phyloP scores from a whole-genome alignment of 1,140 invertebrate genomes.

The Tribolium madens region DNA sequence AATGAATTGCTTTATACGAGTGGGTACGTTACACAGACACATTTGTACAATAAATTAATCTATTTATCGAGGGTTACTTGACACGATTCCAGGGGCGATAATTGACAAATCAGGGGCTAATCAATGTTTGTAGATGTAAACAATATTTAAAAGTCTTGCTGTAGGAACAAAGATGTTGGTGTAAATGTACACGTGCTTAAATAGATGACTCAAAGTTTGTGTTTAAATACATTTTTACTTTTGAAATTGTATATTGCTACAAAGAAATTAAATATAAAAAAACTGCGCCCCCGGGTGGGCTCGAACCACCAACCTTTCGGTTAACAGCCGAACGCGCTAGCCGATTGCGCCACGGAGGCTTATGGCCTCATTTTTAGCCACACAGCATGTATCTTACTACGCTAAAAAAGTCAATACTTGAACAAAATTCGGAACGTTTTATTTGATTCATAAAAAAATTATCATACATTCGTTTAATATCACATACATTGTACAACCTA shows the following conservation, averaged over 20 bases:
- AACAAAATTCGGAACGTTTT: neutral
- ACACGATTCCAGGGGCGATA: neutral
- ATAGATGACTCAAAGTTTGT: too few species aligned
- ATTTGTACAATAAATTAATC: conserved; percentile 16
- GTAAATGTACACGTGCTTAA: too few species aligned
- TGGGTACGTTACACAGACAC: conserved; percentile 19
- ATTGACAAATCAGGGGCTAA: neutral
- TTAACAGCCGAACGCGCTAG: conserved; percentile 92
- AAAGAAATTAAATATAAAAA: too few species aligned
- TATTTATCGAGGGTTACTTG: conserved; percentile 8
- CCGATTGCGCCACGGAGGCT: conserved; percentile 86
- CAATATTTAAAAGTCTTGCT: too few species aligned
- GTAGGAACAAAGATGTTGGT: too few species aligned
- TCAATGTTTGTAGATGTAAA: too few species aligned
- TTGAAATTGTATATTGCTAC: too few species aligned
- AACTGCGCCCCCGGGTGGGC: conserved; percentile 80
- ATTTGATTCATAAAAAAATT: too few species aligned
- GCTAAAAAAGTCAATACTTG: neutral
- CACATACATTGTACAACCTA: too few species aligned
- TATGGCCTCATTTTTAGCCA: neutral
- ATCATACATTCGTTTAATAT: too few species aligned
- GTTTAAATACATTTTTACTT: too few species aligned
- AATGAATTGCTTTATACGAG: conserved; percentile 19
- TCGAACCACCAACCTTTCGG: conserved; percentile 90
- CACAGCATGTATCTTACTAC: neutral